Evolutionary conservation across 2,797 vertebrate genomes (phyloP).

Genomic region (Enteromius afrohamiltoni): DNA sequence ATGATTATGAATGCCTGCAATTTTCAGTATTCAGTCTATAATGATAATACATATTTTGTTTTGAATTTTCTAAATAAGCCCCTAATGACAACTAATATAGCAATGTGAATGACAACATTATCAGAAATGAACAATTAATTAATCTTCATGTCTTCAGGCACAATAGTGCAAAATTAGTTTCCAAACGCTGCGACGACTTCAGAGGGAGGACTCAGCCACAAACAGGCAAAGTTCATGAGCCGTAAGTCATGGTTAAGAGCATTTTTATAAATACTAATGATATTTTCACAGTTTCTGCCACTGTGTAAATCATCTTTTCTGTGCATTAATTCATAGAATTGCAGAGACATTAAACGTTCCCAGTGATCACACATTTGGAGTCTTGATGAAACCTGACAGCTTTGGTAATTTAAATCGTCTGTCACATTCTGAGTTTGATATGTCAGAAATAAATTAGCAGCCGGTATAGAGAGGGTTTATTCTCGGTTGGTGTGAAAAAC

Average conservation of each 20-base stretch:
- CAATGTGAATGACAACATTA: slow-evolving; percentile 20
- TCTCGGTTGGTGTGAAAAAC: neutral
- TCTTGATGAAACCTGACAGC: slow-evolving; percentile 63
- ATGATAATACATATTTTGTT: neutral
- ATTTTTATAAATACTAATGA: slow-evolving; percentile 30
- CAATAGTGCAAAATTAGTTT: slow-evolving; percentile 74
- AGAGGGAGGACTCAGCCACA: slow-evolving; percentile 78
- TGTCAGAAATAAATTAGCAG: slow-evolving; percentile 32
- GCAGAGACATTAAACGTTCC: slow-evolving; percentile 75
- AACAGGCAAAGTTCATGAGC: slow-evolving; percentile 74
- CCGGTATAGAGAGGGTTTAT: neutral
- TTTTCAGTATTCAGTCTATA: slow-evolving; percentile 1
- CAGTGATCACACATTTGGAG: slow-evolving; percentile 80
- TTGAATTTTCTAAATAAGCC: neutral
- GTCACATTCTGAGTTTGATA: slow-evolving; percentile 21
- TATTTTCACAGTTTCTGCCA: slow-evolving; percentile 1
- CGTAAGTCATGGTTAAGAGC: slow-evolving; percentile 70
- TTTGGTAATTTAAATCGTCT: slow-evolving; percentile 73
- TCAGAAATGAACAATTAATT: slow-evolving; percentile 8
- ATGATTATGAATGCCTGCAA: neutral
- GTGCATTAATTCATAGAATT: slow-evolving; percentile 70
- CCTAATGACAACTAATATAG: slow-evolving; percentile 24
- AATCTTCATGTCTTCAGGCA: slow-evolving; percentile 66
- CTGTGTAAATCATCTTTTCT: slow-evolving; percentile 11
- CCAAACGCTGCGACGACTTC: slow-evolving; percentile 79